phyloP scores from a whole-genome alignment of 2,113 vertebrate species.

The Tichodroma muraria region DNA sequence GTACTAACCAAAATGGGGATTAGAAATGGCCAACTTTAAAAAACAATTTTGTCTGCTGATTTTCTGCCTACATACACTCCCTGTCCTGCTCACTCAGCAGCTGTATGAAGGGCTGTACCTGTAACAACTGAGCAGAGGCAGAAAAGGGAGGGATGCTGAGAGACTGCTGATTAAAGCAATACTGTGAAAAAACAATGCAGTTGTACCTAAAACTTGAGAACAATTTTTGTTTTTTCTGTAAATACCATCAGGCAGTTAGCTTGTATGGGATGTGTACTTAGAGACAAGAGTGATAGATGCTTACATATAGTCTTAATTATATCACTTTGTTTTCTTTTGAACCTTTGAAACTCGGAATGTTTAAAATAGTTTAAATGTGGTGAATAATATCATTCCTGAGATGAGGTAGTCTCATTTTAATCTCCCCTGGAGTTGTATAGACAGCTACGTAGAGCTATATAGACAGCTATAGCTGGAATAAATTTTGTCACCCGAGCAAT shows the following conservation, averaged over 20 bases:
- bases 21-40: background rate
- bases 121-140: background rate
- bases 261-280: background rate
- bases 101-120: background rate
- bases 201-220: background rate
- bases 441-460: background rate
- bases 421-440: background rate
- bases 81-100: background rate
- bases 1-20: background rate
- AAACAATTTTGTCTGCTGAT: background rate
- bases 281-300: background rate
- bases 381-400: background rate
- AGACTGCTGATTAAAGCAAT: background rate
- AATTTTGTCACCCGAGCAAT: background rate
- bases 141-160: background rate
- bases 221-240: background rate
- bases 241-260: background rate
- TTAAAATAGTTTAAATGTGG: background rate
- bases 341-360: background rate
- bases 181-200: background rate
- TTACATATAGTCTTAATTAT: background rate
- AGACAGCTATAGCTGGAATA: background rate
- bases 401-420: background rate
- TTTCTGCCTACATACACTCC: background rate
- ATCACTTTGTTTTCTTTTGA: background rate